Evolutionary conservation across 1,140 invertebrate genomes (phyloP), one percentile per base, ranked within the genome.

Genomic region (Calliopsis andreniformis): DNA sequence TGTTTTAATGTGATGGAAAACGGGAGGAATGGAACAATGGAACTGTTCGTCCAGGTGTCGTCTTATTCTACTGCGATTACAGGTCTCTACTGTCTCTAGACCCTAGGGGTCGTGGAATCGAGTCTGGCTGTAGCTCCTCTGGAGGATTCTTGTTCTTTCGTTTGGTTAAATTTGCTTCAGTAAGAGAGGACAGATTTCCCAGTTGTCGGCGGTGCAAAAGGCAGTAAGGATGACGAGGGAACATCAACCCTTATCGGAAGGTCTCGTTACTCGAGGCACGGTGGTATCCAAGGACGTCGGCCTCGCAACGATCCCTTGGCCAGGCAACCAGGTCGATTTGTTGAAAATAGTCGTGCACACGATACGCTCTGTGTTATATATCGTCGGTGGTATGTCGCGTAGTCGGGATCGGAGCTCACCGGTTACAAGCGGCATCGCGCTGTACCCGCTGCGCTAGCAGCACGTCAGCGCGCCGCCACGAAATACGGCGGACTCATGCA

Each of bases 401-500:
- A 78, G 35, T 64, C 79, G 68, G 63, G 78, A 83, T 79, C 71
- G 69, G 67, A 69, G 59, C 69, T 81, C 71, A 77, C 75, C 75
- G 72, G 67, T 82, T 82, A 83, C 82, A 81, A 84, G 82, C 80
- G 72, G 78, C 82, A 82, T 83, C 81, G 80, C 67, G 75, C 77
- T 68, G 42, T 82, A 80, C 82, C 80, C 71, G 87, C 85, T 84
- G 76, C 71, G 85, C 79, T 80, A 82, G 80, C 78, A 83, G 78
- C 78, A 79, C 72, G 76, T 85, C 77, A 73, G 53, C 62, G 79
- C 56, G 55, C 63, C 68, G 69, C 78, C 59, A 78, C 80, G 70
- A 88, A 84, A 86, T 87, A 83, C 69, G 70, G 78, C 72, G 76
- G 78, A 68, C 80, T 86, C 85, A 82, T 87, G 81, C 87, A 88